Conservation (phyloP, 2,113 vertebrate species). For the Ancistrus triradiatus region DNA sequence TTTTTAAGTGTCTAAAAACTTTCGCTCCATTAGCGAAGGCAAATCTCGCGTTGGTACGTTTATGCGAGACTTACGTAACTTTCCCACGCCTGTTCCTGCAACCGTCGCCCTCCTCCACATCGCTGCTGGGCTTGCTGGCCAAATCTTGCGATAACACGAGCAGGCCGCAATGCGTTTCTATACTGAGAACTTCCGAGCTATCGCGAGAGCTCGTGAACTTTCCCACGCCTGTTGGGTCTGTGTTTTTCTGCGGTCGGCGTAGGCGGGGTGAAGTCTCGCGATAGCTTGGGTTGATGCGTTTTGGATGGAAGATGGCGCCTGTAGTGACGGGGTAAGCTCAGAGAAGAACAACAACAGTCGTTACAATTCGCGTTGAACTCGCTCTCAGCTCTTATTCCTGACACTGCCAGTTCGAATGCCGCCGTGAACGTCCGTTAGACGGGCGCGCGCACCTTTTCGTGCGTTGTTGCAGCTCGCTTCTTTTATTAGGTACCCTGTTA, state of each 20-base stretch:
- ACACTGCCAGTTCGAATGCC: background rate
- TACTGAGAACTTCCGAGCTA: conserved; percentile 2
- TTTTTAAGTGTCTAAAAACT: too few species aligned
- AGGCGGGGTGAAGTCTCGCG: conserved; percentile 64
- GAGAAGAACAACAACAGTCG: conserved; percentile 55
- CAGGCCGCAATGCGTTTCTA: background rate
- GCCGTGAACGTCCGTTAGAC: background rate
- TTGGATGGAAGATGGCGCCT: conserved; percentile 97
- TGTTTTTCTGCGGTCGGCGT: conserved; percentile 44
- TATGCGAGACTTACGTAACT: conserved; percentile 61
- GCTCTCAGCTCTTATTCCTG: background rate
- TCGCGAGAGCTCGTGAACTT: conserved; percentile 14
- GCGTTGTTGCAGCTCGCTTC: conserved; percentile 19
- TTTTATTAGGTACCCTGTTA: conserved; percentile 43
- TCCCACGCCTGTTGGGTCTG: conserved; percentile 43
- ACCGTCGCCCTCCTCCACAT: conserved; percentile 37
- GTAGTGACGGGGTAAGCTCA: conserved; percentile 95
- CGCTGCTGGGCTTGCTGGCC: background rate
- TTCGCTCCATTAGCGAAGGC: too few species aligned
- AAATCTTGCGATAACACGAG: conserved; percentile 1
- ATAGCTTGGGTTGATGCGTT: conserved; percentile 77
- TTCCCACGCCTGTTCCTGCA: conserved; percentile 71
- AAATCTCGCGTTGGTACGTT: conserved; percentile 61
- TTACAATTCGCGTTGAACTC: conserved; percentile 16
- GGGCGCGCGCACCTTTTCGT: background rate